Evolutionary conservation across 2,113 vertebrate species (phyloP), one percentile per base, ranked within the genome.

Genomic region (Eira barbara): DNA sequence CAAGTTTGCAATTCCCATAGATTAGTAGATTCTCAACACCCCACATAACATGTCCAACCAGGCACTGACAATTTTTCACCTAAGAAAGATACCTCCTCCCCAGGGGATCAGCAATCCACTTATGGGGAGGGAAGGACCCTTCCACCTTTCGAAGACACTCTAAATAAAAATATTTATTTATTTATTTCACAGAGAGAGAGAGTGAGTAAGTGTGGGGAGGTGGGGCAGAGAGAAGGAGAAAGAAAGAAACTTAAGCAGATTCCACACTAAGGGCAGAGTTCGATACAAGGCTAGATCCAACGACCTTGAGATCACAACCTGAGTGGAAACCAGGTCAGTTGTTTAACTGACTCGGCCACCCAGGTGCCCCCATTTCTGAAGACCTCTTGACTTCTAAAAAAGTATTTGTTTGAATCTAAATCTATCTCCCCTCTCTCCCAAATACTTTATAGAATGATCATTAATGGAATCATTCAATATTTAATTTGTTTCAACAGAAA

Each of bases 401-500:
- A 39, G 49, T 82, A 73, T 94, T 83, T 36, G 21, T 84, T 31
- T 93, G n/a, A 94, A 18, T 36, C 89, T 15, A 93, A 76, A 89
- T 78, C 2, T 13, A 6, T 65, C 57, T 96, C 81, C 11, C 31
- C 71, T 69, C 39, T 67, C 20, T 18, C 67, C 13, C 31, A 95
- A 97, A 79, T 86, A 82, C 7, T 87, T 90, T 67, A 90, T 92
- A 65, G 92, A 92, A 61, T 6, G 11, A 52, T 85, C 57, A 89
- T 82, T 93, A 92, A 74, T 74, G 39, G 20, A 96, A 91, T 45
- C 55, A 80, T 39, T 87, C 15, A 69, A 87, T n/a, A 76, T 76
- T 82, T 91, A n/a, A 89, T 25, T 83, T 89, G 86, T 95, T 81
- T 91, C 47, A 42, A 52, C 45, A 90, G 14, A 90, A 89, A 95